Evolutionary conservation across 1,140 invertebrate genomes (phyloP), one percentile per base, ranked within the genome.

Genomic region (Maconellicoccus hirsutus): DNA sequence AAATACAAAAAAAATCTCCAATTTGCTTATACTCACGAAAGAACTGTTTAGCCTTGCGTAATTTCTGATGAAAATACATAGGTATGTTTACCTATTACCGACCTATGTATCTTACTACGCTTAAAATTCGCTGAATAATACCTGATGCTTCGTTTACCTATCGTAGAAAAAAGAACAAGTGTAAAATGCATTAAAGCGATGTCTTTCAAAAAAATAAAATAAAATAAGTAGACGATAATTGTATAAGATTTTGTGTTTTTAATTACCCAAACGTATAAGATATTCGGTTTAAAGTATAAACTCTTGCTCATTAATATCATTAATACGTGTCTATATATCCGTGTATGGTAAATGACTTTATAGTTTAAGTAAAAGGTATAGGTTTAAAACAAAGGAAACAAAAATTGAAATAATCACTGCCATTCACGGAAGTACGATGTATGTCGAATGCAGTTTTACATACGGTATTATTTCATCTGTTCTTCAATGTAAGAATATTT

Each of bases 291-390:
- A 52, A 52, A 52, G 42, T 52, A 16, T 52, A 52, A 52, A 52
- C 42, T 52, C 42, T 52, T 52, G 42, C 42, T 52, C 42, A 52
- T 52, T 52, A 52, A 52, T 52, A 52, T 52, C 42, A 52, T 52
- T 52, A 52, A 52, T 52, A 52, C 42, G 42, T 52, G 42, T 52
- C 2, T 52, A 6, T 52, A 52, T 52, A 52, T 52, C 42, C 42
- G 42, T 52, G 42, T 52, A 52, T 52, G 42, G 42, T 52, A 52
- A 52, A 52, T 16, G 29, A 33, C 29, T 6, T 16, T 8, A 52
- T 52, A 52, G 16, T 52, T 52, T 52, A 52, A 52, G 42, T 16
- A 16, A 52, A 52, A 52, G 16, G 4, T 16, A 52, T 3, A 52
- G 2, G n/a, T 16, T 52, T 19, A 19, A 52, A 19, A 19, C 42